Percentiles rank a stretch among this genome's conserved stretches.
These are phyloP conservation scores for Brachionichthys hirsutus DNA, from an alignment of 2,113 vertebrate genomes.

Conservation along the genomic window DNA sequence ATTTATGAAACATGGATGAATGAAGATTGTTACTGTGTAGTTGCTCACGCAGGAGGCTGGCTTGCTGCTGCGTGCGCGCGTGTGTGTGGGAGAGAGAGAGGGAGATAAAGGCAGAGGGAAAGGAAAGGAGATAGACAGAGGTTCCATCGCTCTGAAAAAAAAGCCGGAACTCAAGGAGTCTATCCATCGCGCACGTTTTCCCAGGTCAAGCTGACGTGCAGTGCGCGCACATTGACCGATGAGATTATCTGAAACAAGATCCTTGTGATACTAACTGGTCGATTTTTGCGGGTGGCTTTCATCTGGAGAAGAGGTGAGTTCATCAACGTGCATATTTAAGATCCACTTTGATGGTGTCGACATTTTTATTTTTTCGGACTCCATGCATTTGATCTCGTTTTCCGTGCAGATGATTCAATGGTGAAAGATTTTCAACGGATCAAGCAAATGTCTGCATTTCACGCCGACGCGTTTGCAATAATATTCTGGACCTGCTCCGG, in stretches of 20 bases:
- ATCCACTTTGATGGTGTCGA: not conserved
- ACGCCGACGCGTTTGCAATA: not conserved
- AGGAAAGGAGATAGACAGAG: conserved; percentile 8
- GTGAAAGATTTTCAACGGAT: too few relatives aligned
- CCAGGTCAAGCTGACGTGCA: conserved; percentile 18
- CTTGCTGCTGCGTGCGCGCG: too few relatives aligned
- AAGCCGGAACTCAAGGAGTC: conserved; percentile 45
- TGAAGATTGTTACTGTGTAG: too few relatives aligned
- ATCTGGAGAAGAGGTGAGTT: conserved; percentile 56
- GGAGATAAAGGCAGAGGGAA: conserved; percentile 14
- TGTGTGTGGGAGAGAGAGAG: not conserved
- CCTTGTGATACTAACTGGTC: conserved; percentile 35
- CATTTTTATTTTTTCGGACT: not conserved
- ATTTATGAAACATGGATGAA: too few relatives aligned
- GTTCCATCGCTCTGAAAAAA: conserved; percentile 23
- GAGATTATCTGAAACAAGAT: conserved; percentile 37
- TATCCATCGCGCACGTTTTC: conserved; percentile 37
- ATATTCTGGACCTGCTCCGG: not conserved
- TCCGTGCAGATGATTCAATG: too few relatives aligned
- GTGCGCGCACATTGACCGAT: conserved; percentile 44
- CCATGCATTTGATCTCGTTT: too few relatives aligned
- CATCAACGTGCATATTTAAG: conserved; percentile 8
- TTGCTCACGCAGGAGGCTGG: too few relatives aligned
- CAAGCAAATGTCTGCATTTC: not conserved
- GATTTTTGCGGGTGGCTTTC: conserved; percentile 30